A percentile compares a stretch with the other conserved stretches of the same genome.
Conservation (phyloP, 1,140 invertebrate genomes). For the Ceratina japonica region DNA sequence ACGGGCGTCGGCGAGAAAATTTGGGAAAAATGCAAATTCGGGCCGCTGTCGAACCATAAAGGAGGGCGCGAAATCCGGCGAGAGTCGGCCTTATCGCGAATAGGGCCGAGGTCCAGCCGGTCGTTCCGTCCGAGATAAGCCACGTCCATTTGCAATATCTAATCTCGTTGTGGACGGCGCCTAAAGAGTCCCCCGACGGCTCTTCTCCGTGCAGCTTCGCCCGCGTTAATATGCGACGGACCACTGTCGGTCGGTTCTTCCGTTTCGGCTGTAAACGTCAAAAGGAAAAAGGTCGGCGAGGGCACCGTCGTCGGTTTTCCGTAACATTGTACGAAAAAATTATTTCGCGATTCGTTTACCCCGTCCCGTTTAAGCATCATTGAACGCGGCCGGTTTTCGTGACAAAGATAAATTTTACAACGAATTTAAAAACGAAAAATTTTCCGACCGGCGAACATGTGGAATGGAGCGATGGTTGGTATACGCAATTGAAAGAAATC, state of each 20-base stretch:
- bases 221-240: conserved; percentile 13
- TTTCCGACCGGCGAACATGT: neutral
- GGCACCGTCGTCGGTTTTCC: too few relatives aligned
- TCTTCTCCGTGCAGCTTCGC: conserved; percentile 18
- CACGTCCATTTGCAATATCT: conserved; percentile 65
- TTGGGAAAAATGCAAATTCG: conserved; percentile 59
- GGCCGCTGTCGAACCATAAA: conserved; percentile 55
- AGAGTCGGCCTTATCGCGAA: conserved; percentile 42
- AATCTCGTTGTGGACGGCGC: conserved; percentile 58
- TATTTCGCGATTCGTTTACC: neutral
- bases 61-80: conserved; percentile 49
- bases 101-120: conserved; percentile 48
- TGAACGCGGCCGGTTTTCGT: neutral
- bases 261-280: neutral
- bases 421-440: too few relatives aligned
- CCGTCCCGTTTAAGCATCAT: conserved; percentile 13
- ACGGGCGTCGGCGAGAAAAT: conserved; percentile 34
- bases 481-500: conserved; percentile 14
- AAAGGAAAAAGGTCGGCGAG: neutral
- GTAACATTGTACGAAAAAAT: neutral
- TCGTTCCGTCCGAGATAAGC: conserved; percentile 59
- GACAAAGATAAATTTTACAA: conserved; percentile 31
- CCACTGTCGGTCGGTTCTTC: conserved; percentile 12
- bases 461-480: neutral
- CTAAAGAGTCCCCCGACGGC: conserved; percentile 49